Percentiles rank a stretch among this genome's conserved stretches.
These are phyloP conservation scores for Liodrosophila aerea DNA, from an alignment of 2,888 invertebrate genomes.

Conservation along the genomic window DNA sequence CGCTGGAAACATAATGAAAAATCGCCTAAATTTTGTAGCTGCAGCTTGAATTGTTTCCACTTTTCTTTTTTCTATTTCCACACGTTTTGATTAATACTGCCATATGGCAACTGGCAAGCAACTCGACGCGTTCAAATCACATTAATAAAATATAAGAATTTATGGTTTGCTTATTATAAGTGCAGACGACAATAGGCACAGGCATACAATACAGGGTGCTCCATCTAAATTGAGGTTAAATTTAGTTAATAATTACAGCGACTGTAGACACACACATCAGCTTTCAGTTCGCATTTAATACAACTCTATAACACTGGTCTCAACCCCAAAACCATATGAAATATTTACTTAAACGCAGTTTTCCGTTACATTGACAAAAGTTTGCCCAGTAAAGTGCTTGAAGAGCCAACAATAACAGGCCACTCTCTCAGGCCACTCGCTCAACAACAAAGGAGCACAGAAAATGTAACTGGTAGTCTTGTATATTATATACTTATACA, in stretches of 20 bases:
- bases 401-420: conserved; percentile 52
- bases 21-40: conserved; percentile 71
- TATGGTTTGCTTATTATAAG: conserved; percentile 71
- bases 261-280: too few relatives aligned
- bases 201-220: conserved; percentile 43
- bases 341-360: conserved; percentile 76
- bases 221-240: neutral
- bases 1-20: conserved; percentile 61
- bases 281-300: too few relatives aligned
- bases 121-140: conserved; percentile 66
- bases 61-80: neutral
- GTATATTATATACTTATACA: conserved; percentile 21
- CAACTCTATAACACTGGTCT: neutral
- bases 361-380: conserved; percentile 76
- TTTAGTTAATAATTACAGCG: too few relatives aligned
- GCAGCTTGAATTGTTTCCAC: conserved; percentile 36
- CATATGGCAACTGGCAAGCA: conserved; percentile 71
- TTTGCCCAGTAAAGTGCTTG: conserved; percentile 57
- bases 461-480: conserved; percentile 21
- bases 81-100: conserved; percentile 67
- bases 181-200: conserved; percentile 35
- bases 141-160: conserved; percentile 77
- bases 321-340: conserved; percentile 50
- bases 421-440: conserved; percentile 5
- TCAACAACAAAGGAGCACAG: conserved; percentile 49